Percentiles rank a stretch among this genome's conserved stretches.
Evolutionary conservation across 2,113 vertebrate species (phyloP).

Genomic region (Aphelocoma coerulescens): DNA sequence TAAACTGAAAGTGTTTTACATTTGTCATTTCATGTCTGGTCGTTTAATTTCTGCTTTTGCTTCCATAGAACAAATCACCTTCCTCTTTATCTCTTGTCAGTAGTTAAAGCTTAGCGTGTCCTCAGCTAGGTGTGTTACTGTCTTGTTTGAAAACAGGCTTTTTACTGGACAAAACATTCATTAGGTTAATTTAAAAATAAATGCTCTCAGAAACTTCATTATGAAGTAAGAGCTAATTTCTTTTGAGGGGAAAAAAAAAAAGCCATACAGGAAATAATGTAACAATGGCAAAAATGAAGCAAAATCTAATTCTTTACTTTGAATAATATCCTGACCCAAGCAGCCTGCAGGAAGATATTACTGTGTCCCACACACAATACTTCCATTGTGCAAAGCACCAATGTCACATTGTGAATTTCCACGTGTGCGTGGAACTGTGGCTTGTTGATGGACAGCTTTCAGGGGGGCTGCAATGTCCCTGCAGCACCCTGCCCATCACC

Average conservation of each 20-base stretch:
- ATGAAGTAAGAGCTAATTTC: not conserved
- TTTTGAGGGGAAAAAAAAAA: not conserved
- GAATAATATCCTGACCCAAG: not conserved
- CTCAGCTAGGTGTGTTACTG: not conserved
- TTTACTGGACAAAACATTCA: not conserved
- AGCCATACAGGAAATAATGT: constrained; percentile 4
- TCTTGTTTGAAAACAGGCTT: not conserved
- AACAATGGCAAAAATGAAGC: constrained; percentile 34
- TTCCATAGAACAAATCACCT: not conserved
- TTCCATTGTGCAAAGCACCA: not conserved
- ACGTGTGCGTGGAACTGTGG: not conserved
- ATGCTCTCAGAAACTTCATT: not conserved
- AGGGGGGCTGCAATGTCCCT: not conserved
- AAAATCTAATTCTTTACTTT: constrained; percentile 26
- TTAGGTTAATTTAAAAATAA: not conserved
- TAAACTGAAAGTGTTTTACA: not conserved
- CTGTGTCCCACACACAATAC: not conserved
- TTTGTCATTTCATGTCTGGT: not conserved
- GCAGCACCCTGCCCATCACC: not conserved
- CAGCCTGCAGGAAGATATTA: not conserved
- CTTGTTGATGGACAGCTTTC: not conserved
- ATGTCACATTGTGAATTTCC: not conserved
- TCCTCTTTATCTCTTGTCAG: not conserved
- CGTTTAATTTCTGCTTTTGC: not conserved
- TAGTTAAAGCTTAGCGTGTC: not conserved